Evolutionary conservation across 1,140 invertebrate genomes (phyloP).

Genomic region (Drosophila saltans): DNA sequence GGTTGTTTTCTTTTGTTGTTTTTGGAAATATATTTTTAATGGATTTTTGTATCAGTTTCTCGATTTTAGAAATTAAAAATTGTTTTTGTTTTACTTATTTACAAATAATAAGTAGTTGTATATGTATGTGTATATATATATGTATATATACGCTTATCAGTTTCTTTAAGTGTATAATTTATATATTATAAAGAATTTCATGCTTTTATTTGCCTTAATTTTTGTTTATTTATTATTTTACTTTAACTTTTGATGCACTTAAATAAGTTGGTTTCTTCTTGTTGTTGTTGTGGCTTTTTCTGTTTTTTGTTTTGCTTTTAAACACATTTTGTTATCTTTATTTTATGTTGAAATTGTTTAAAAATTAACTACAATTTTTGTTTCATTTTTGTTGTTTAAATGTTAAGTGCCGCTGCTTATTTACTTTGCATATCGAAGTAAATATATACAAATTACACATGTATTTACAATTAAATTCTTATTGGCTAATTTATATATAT

Average conservation of each 20-base stretch:
- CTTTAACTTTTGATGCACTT: conserved; percentile 18
- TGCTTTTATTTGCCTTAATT: conserved; percentile 50
- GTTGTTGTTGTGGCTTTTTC: conserved; percentile 64
- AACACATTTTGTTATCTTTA: conserved; percentile 66
- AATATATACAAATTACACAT: conserved; percentile 81
- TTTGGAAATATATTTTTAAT: conserved; percentile 73
- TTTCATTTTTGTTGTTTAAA: conserved; percentile 49
- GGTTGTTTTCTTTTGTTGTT: conserved; percentile 30
- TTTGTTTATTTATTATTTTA: conserved; percentile 28
- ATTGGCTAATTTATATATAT: conserved; percentile 55
- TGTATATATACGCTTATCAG: conserved; percentile 55
- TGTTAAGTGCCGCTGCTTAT: conserved; percentile 63
- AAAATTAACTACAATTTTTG: conserved; percentile 78
- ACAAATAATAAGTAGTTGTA: conserved; percentile 78
- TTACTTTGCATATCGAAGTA: conserved; percentile 78
- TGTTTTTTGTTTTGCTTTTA: conserved; percentile 50
- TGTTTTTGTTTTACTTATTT: conserved; percentile 69
- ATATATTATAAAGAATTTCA: conserved; percentile 65
- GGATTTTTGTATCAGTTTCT: conserved; percentile 54
- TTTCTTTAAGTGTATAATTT: conserved; percentile 62
- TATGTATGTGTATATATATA: conserved; percentile 54
- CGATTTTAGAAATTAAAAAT: conserved; percentile 61
- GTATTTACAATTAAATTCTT: conserved; percentile 75
- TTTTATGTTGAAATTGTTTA: conserved; percentile 75
- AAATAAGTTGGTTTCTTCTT: not conserved